Evolutionary conservation across 2,797 vertebrate species (phyloP).

Genomic region (Zonotrichia albicollis): DNA sequence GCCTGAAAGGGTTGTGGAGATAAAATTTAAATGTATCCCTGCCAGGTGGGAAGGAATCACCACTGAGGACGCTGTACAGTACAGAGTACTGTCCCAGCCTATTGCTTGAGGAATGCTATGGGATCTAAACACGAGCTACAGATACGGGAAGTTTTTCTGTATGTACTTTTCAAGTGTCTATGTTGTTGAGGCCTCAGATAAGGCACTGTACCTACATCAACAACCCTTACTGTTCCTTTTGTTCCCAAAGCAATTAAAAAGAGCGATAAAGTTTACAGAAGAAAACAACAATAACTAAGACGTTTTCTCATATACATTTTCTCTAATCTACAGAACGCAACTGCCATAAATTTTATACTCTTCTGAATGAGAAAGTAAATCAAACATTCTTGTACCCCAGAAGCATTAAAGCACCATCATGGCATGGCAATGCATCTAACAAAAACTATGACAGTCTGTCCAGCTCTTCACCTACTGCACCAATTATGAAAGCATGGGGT

Average conservation of each 20-base stretch:
- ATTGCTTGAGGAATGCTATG: background rate
- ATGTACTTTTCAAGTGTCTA: background rate
- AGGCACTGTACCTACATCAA: background rate
- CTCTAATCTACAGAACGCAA: background rate
- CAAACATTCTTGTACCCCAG: background rate
- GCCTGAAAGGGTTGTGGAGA: background rate
- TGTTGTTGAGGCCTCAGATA: background rate
- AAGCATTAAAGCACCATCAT: background rate
- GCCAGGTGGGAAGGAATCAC: background rate
- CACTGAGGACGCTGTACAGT: background rate
- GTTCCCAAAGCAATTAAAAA: background rate
- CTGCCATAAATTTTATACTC: background rate
- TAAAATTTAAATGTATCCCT: background rate
- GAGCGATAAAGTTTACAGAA: background rate
- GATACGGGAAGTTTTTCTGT: background rate
- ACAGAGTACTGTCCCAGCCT: background rate
- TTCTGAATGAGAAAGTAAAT: background rate
- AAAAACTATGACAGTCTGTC: background rate
- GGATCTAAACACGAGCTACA: background rate
- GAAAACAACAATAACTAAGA: background rate
- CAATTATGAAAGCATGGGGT: background rate
- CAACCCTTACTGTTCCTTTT: background rate
- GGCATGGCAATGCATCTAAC: background rate
- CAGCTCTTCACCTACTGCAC: background rate
- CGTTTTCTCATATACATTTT: background rate